phyloP scores from a whole-genome alignment of 2,797 vertebrate species.

The Spinus pinus region DNA sequence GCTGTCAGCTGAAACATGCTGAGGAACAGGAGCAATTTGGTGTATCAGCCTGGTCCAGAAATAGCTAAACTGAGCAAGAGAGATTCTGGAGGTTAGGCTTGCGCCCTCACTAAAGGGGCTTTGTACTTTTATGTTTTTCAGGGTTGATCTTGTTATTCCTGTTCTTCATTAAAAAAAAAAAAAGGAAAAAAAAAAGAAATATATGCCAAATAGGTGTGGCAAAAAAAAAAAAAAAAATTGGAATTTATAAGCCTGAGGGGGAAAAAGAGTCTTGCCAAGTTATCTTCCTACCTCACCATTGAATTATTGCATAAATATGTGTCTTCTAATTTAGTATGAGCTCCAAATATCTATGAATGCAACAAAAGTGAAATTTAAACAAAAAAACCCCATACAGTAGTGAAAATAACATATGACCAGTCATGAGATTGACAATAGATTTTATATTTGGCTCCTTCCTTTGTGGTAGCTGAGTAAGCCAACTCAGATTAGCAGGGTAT shows the following conservation, averaged over 20 bases:
- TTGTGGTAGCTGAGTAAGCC: background rate
- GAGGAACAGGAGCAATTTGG: background rate
- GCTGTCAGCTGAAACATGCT: conserved; percentile 7
- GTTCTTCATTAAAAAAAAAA: background rate
- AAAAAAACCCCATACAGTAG: background rate
- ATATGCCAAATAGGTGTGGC: background rate
- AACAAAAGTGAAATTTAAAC: background rate
- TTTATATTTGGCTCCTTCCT: conserved; percentile 37
- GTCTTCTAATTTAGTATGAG: background rate
- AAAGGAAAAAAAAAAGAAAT: background rate
- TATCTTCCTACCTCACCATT: background rate
- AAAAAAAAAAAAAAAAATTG: background rate
- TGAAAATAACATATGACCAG: background rate
- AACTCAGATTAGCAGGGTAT: background rate
- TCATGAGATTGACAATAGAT: background rate
- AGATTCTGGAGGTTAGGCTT: background rate
- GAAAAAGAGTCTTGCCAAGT: background rate
- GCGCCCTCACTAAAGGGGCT: background rate
- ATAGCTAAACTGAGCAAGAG: background rate
- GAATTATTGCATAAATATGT: conserved; percentile 28
- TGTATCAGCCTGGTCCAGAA: background rate
- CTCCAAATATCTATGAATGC: background rate
- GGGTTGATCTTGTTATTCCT: conserved; percentile 4
- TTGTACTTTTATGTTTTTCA: background rate
- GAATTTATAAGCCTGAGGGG: background rate